Conservation (phyloP, 1,140 invertebrate species). For the Homarus americanus region DNA sequence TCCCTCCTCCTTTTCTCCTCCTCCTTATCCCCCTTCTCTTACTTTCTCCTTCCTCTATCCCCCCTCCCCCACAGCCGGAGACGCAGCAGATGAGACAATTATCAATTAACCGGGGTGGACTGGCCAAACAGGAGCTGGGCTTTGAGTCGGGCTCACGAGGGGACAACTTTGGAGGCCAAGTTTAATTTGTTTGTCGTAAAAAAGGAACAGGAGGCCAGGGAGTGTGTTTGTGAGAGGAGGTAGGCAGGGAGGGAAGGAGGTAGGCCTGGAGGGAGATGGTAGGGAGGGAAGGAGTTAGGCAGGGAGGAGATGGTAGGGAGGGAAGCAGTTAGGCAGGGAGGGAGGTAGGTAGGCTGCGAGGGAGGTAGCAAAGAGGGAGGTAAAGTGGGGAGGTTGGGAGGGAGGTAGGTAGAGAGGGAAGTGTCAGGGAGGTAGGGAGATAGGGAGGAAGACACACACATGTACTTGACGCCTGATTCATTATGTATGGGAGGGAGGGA, state of each 20-base stretch:
- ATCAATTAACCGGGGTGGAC: conserved; percentile 20
- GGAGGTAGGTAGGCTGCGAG: not conserved
- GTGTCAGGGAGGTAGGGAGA: not conserved
- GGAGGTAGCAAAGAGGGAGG: not conserved
- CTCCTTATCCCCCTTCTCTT: not conserved
- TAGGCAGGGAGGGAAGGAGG: not conserved
- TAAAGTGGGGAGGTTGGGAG: not conserved
- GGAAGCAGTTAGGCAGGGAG: not conserved
- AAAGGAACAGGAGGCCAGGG: not conserved
- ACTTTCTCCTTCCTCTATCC: not conserved
- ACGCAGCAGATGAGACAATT: conserved; percentile 18
- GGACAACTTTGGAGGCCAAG: not conserved
- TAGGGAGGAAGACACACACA: too few relatives aligned
- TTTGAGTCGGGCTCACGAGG: conserved; percentile 15
- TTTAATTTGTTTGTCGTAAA: conserved; percentile 18
- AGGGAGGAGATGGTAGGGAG: not conserved
- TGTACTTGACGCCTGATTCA: too few relatives aligned
- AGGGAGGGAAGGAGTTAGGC: not conserved
- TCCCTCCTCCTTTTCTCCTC: not conserved
- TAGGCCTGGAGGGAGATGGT: not conserved
- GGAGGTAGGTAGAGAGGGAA: not conserved
- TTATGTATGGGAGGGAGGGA: too few relatives aligned
- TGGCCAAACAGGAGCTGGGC: conserved; percentile 11
- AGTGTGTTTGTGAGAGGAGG: too few relatives aligned
- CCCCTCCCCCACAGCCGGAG: not conserved